phyloP scores from a whole-genome alignment of 2,113 vertebrate genomes.

The Crotophaga sulcirostris region DNA sequence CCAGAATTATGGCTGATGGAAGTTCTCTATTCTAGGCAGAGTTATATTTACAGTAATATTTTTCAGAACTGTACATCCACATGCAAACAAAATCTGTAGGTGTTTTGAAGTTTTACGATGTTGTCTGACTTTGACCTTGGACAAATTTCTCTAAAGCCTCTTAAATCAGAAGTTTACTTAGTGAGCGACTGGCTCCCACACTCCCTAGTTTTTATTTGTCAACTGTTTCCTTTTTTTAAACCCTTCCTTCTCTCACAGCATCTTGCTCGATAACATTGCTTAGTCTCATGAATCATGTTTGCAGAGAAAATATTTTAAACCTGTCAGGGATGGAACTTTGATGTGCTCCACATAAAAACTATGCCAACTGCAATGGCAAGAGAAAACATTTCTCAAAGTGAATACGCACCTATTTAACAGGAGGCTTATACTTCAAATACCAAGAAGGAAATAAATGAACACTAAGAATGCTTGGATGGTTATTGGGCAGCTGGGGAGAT shows the following conservation, averaged over 20 bases:
- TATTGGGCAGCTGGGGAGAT: constrained; percentile 45
- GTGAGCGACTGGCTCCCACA: not conserved
- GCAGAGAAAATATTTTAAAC: not conserved
- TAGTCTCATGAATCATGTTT: not conserved
- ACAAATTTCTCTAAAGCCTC: not conserved
- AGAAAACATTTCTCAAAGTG: not conserved
- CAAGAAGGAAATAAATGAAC: constrained; percentile 37
- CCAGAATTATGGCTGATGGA: not conserved
- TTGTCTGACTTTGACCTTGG: not conserved
- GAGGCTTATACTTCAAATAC: not conserved
- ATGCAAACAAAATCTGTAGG: not conserved
- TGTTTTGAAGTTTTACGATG: not conserved
- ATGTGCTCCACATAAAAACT: not conserved
- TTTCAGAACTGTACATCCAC: not conserved
- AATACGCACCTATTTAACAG: not conserved
- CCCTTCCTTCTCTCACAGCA: not conserved
- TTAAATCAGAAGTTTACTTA: not conserved
- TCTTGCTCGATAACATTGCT: not conserved
- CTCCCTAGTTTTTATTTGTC: not conserved
- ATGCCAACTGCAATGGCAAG: not conserved
- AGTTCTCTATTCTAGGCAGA: not conserved
- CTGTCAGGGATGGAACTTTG: not conserved
- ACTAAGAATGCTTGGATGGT: not conserved
- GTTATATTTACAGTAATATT: not conserved
- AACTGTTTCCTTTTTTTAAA: not conserved